Evolutionary conservation across 2,797 vertebrate species (phyloP).

Genomic region (Rhadinocentrus ornatus): DNA sequence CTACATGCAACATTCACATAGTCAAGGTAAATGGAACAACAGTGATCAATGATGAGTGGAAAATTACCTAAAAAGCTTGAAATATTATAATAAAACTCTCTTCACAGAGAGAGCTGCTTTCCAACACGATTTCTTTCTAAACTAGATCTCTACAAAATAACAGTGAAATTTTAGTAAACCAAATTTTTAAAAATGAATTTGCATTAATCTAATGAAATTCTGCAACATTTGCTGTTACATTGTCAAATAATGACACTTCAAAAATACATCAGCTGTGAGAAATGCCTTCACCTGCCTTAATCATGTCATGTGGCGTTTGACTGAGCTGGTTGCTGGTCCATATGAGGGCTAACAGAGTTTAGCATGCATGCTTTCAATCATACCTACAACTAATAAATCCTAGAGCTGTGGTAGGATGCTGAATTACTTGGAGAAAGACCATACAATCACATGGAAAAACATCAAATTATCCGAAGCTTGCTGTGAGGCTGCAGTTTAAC

Average conservation of each 20-base stretch:
- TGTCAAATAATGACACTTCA: not conserved
- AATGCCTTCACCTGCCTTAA: not conserved
- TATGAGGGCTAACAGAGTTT: not conserved
- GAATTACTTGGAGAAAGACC: not conserved
- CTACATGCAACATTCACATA: constrained; percentile 32
- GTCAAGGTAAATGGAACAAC: constrained; percentile 65
- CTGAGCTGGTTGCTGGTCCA: not conserved
- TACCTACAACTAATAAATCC: not conserved
- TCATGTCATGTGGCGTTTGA: not conserved
- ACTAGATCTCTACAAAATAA: not conserved
- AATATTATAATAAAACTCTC: constrained; percentile 11
- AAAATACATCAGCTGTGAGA: not conserved
- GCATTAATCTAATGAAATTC: not conserved
- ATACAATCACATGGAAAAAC: not conserved
- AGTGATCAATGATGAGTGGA: constrained; percentile 42
- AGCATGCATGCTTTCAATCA: not conserved
- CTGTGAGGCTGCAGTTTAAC: too few relatives aligned
- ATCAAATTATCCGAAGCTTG: not conserved
- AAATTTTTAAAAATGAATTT: not conserved
- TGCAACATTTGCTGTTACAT: not conserved
- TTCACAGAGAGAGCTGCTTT: not conserved
- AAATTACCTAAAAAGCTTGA: constrained; percentile 29
- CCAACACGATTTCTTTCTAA: not conserved
- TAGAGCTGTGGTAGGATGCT: not conserved
- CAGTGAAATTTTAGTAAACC: not conserved